Evolutionary conservation across 2,888 invertebrate genomes (phyloP).

Genomic region (Lamproptera curius): DNA sequence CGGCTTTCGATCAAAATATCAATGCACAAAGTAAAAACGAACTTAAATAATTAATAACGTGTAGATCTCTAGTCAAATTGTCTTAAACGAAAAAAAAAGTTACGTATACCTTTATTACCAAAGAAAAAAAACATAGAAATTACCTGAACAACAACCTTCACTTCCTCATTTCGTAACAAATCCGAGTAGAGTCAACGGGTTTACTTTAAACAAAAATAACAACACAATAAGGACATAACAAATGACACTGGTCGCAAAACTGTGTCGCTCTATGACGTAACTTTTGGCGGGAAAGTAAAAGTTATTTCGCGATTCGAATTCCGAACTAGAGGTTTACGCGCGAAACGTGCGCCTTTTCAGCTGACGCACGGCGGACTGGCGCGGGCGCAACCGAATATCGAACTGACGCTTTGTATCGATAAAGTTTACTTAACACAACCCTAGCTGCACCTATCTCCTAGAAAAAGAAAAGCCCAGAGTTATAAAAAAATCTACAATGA

Average conservation of each 20-base stretch:
- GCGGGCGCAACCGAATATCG: constrained; percentile 35
- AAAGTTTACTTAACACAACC: constrained; percentile 9
- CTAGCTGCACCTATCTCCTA: no score
- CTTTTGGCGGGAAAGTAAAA: constrained; percentile 35
- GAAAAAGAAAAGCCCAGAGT: no score
- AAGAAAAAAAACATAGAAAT: no score
- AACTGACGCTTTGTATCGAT: constrained; percentile 19
- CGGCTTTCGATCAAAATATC: no score
- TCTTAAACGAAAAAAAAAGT: no score
- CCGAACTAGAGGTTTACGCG: constrained; percentile 26
- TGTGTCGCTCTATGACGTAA: constrained; percentile 28
- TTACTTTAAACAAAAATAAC: background rate
- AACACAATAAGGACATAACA: constrained; percentile 9
- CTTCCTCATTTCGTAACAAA: constrained; percentile 15
- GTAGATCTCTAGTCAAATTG: no score
- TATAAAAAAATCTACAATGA: no score
- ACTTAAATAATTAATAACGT: no score
- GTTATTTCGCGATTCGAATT: constrained; percentile 32
- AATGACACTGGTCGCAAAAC: constrained; percentile 17
- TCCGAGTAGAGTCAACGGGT: constrained; percentile 2
- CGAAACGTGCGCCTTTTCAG: constrained; percentile 49
- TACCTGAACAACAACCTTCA: constrained; percentile 11
- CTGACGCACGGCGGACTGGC: constrained; percentile 56
- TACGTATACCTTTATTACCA: no score
- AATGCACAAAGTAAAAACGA: no score